Percentiles rank a stretch among this genome's conserved stretches.
These are phyloP conservation scores for Lepus europaeus DNA, from an alignment of 2,113 vertebrate genomes.

Conservation along the genomic window DNA sequence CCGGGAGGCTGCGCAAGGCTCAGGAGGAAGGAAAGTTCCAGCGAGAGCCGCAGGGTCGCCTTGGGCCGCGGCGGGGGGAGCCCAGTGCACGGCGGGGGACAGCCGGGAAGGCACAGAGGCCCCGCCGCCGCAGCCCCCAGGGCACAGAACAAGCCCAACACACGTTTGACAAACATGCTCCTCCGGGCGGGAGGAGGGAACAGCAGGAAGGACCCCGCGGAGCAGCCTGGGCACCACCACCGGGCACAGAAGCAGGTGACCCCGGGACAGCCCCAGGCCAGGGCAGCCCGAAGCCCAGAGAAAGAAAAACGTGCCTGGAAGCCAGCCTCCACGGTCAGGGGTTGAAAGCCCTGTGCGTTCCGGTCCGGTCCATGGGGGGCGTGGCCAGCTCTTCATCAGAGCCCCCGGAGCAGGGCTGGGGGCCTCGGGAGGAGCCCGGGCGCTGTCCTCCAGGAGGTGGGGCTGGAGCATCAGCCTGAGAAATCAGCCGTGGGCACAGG, in stretches of 20 bases:
- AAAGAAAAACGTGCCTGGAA: fast-evolving
- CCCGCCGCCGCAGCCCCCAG: fast-evolving
- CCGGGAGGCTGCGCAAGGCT: neutral
- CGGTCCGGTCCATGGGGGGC: too few species aligned
- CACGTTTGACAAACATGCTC: fast-evolving
- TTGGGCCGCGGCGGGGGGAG: fast-evolving
- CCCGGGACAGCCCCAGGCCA: neutral
- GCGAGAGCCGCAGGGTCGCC: neutral
- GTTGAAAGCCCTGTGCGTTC: neutral
- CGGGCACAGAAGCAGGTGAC: neutral
- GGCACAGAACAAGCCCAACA: neutral
- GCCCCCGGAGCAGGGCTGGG: neutral
- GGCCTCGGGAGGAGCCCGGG: too few species aligned
- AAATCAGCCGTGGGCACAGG: too few species aligned
- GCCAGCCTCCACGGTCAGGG: fast-evolving
- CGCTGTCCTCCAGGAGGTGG: fast-evolving
- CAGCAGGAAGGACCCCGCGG: too few species aligned
- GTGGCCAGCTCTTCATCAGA: fast-evolving
- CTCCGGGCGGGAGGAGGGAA: too few species aligned
- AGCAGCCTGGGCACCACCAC: too few species aligned
- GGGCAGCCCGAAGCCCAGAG: neutral
- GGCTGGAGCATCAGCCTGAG: neutral
- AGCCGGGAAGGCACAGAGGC: neutral
- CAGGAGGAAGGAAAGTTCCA: neutral
- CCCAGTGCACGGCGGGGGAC: too few species aligned